phyloP scores from a whole-genome alignment of 1,140 invertebrate genomes.

The Anoplophora glabripennis region DNA sequence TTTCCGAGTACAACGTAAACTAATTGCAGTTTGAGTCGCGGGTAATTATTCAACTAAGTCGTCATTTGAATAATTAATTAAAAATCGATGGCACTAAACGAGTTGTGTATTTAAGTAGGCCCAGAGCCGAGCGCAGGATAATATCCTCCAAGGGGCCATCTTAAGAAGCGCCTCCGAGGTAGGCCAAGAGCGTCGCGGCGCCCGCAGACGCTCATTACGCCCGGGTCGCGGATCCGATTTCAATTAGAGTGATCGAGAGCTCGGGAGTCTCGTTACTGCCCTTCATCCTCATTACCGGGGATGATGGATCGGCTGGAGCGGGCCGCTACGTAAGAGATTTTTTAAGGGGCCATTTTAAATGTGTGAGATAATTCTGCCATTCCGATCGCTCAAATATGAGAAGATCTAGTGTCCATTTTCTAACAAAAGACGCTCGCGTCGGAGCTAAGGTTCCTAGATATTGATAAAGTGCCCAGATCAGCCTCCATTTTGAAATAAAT shows the following conservation, averaged over 20 bases:
- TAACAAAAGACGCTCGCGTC: no score
- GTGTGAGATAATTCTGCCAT: no score
- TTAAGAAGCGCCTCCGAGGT: conserved; percentile 25
- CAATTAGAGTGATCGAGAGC: conserved; percentile 43
- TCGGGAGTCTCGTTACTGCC: conserved; percentile 36
- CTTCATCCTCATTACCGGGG: conserved; percentile 36
- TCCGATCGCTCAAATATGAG: no score
- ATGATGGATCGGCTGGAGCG: conserved; percentile 27
- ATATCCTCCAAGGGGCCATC: conserved; percentile 34
- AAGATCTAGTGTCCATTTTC: no score
- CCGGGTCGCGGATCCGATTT: conserved; percentile 35
- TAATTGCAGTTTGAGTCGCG: no score
- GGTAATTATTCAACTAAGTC: background rate
- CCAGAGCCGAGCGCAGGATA: conserved; percentile 20
- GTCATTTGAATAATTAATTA: conserved; percentile 31
- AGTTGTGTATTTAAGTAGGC: conserved; percentile 22
- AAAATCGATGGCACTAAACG: conserved; percentile 30
- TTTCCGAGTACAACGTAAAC: no score
- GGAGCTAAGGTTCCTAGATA: no score
- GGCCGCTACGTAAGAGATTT: no score
- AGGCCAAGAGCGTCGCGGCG: conserved; percentile 20
- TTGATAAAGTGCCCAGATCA: no score
- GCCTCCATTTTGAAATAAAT: no score
- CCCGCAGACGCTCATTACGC: conserved; percentile 34
- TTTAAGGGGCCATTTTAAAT: no score